These are phyloP conservation scores for Spea bombifrons DNA, from an alignment of 2,113 vertebrate species.

Conservation along the genomic window DNA sequence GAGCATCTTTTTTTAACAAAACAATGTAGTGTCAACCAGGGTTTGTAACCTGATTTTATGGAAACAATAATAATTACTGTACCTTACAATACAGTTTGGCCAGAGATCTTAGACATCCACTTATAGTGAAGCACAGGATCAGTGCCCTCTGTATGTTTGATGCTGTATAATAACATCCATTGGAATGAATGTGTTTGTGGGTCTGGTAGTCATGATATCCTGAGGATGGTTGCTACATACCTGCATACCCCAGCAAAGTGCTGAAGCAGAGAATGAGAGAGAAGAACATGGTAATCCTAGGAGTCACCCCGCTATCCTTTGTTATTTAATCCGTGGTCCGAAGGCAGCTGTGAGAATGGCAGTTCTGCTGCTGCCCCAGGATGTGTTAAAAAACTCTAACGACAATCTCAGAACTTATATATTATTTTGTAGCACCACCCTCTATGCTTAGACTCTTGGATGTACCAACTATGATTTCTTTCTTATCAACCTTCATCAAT, in stretches of 20 bases:
- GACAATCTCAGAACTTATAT: slow-evolving; percentile 29
- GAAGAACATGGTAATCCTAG: slow-evolving; percentile 19
- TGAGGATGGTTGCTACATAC: slow-evolving; percentile 22
- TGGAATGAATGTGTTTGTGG: slow-evolving; percentile 4
- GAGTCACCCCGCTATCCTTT: not conserved
- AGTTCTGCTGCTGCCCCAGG: slow-evolving; percentile 35
- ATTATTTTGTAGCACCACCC: slow-evolving; percentile 34
- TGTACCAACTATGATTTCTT: slow-evolving; percentile 20
- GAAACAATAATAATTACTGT: too few relatives aligned
- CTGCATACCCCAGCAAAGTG: slow-evolving; percentile 25
- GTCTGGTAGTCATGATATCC: not conserved
- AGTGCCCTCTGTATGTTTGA: not conserved
- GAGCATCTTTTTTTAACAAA: too few relatives aligned
- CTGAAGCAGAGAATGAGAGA: slow-evolving; percentile 26
- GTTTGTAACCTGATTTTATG: too few relatives aligned
- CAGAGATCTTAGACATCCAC: too few relatives aligned
- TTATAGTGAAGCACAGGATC: too few relatives aligned
- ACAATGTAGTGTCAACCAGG: too few relatives aligned
- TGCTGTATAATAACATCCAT: not conserved
- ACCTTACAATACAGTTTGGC: too few relatives aligned
- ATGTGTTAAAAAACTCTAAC: slow-evolving; percentile 18
- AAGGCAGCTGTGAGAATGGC: slow-evolving; percentile 24
- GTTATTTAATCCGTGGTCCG: not conserved
- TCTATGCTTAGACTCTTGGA: slow-evolving; percentile 4
- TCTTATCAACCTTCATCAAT: slow-evolving; percentile 26